These are phyloP conservation scores for Apeltes quadracus DNA, from an alignment of 2,113 vertebrate species.

Conservation along the genomic window DNA sequence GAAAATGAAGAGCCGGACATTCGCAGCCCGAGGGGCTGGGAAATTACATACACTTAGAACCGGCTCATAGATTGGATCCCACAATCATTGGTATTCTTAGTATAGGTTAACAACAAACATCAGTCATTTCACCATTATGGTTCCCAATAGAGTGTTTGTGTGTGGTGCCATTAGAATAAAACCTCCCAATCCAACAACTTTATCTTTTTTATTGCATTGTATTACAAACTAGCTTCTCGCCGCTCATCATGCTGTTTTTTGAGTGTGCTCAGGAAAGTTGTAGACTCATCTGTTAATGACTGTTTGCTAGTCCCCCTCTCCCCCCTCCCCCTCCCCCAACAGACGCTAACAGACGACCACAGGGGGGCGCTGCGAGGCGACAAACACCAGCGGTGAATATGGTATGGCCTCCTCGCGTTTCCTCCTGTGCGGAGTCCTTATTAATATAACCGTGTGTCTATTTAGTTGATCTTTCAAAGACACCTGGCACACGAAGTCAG, in stretches of 20 bases:
- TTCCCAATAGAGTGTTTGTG: conserved; percentile 40
- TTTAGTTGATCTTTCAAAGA: conserved; percentile 69
- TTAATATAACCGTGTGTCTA: conserved; percentile 64
- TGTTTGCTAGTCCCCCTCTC: too few species aligned
- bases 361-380: conserved; percentile 53
- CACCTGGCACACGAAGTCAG: conserved; percentile 41
- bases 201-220: conserved; percentile 43
- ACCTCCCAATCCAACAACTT: conserved; percentile 34
- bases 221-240: conserved; percentile 24
- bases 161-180: conserved; percentile 47
- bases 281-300: conserved; percentile 60
- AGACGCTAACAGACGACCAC: conserved; percentile 67
- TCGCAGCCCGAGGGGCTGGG: conserved; percentile 55
- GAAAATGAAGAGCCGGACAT: conserved; percentile 57
- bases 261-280: conserved; percentile 8
- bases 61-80: conserved; percentile 48
- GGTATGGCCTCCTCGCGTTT: conserved; percentile 37
- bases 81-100: conserved; percentile 53
- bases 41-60: conserved; percentile 62
- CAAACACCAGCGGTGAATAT: conserved; percentile 62
- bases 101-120: conserved; percentile 51
- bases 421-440: conserved; percentile 48
- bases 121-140: conserved; percentile 43
- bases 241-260: conserved; percentile 3
- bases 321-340: too few species aligned